Evolutionary conservation across 2,888 invertebrate genomes (phyloP).

Genomic region (Heliconius erato): DNA sequence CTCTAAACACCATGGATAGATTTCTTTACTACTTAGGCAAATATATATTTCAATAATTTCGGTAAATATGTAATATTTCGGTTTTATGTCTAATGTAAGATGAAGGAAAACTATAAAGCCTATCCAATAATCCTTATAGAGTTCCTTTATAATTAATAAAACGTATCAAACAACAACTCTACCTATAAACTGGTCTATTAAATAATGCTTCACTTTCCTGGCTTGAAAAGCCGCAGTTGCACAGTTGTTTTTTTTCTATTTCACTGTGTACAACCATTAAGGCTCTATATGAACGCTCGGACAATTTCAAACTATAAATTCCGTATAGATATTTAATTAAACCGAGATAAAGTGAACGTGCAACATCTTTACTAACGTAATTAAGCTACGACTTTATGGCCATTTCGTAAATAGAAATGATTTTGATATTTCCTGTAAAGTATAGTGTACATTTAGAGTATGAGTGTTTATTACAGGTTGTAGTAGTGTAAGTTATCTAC

Average conservation of each 20-base stretch:
- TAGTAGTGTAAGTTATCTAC: no score
- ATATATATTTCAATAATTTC: no score
- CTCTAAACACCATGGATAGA: no score
- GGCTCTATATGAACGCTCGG: not conserved
- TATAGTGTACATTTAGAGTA: not conserved
- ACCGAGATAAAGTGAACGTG: conserved; percentile 17
- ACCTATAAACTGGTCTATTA: conserved; percentile 25
- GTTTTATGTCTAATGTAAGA: no score
- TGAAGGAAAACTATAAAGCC: no score
- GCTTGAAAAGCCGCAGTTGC: conserved; percentile 38
- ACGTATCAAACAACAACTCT: conserved; percentile 26
- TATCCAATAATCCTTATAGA: not conserved
- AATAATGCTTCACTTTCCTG: conserved; percentile 46
- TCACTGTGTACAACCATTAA: no score
- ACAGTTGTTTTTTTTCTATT: not conserved
- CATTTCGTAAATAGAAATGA: not conserved
- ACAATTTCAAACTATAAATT: not conserved
- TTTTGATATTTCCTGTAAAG: not conserved
- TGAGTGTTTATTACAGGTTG: no score
- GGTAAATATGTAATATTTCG: no score
- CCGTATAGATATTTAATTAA: conserved; percentile 23
- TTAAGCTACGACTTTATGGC: not conserved
- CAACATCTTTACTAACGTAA: conserved; percentile 1
- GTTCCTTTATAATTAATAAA: no score
- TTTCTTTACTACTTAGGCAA: no score